phyloP scores from a whole-genome alignment of 1,140 invertebrate species.

The Octopus sinensis region DNA sequence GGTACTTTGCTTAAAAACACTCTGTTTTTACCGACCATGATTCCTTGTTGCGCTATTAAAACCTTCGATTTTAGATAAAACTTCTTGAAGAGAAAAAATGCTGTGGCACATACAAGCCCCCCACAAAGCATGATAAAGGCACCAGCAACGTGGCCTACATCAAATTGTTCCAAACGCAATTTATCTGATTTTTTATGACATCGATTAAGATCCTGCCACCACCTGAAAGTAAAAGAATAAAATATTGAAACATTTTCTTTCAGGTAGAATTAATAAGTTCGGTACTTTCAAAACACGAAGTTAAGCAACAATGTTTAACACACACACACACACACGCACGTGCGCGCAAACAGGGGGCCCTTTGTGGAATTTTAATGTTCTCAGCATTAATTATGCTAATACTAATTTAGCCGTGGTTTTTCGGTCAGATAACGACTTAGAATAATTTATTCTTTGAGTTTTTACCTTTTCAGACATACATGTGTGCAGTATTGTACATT shows the following conservation, averaged over 20 bases:
- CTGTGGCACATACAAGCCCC: slow-evolving; percentile 37
- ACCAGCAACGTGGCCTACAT: slow-evolving; percentile 40
- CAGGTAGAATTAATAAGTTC: no score
- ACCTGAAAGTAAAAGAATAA: slow-evolving; percentile 32
- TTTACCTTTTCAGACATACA: no score
- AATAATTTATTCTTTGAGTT: no score
- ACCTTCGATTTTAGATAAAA: slow-evolving; percentile 30
- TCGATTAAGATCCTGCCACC: slow-evolving; percentile 46
- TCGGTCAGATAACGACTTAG: no score
- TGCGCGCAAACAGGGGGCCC: neutral
- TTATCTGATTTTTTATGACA: slow-evolving; percentile 27
- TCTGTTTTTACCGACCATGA: no score
- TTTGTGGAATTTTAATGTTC: neutral
- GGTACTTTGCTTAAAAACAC: no score
- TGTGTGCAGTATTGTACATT: no score
- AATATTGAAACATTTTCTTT: neutral
- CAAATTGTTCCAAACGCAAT: slow-evolving; percentile 30
- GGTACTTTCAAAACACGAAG: no score
- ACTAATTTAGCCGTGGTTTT: no score
- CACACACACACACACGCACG: neutral
- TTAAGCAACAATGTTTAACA: neutral
- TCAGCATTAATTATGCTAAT: neutral
- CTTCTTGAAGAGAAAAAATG: slow-evolving; percentile 48
- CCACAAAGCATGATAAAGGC: slow-evolving; percentile 45
- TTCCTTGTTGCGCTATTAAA: no score